These are phyloP conservation scores for Oligia fasciuncula DNA, from an alignment of 2,888 invertebrate species.

Conservation along the genomic window DNA sequence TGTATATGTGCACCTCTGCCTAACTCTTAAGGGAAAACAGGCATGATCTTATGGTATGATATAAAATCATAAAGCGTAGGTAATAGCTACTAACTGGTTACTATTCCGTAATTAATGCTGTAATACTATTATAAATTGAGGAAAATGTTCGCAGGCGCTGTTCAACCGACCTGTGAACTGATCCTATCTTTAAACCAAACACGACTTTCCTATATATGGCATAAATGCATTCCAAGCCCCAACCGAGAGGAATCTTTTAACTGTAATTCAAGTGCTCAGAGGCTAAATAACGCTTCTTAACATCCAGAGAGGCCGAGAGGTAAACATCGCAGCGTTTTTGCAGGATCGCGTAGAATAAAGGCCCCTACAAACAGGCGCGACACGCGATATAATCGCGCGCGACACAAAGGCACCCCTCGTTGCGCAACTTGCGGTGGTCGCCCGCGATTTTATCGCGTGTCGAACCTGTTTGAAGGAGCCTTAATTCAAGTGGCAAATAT, in stretches of 20 bases:
- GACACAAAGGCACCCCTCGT: no score
- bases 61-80: neutral
- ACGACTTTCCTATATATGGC: constrained; percentile 49
- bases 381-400: no score
- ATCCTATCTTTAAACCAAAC: constrained; percentile 36
- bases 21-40: neutral
- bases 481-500: no score
- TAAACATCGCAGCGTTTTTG: constrained; percentile 29
- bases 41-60: neutral
- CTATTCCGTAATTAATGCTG: constrained; percentile 22
- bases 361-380: no score
- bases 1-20: no score
- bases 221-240: constrained; percentile 48
- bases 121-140: constrained; percentile 18
- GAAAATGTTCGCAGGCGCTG: constrained; percentile 19
- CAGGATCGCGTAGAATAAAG: constrained; percentile 11
- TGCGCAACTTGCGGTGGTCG: no score
- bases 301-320: constrained; percentile 10
- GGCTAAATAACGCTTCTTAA: constrained; percentile 40
- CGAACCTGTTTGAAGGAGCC: no score
- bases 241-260: constrained; percentile 38
- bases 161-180: constrained; percentile 42
- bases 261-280: constrained; percentile 45
- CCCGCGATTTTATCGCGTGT: no score
- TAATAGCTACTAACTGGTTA: neutral